phyloP scores from a whole-genome alignment of 2,797 vertebrate species.

The Etheostoma perlongum region DNA sequence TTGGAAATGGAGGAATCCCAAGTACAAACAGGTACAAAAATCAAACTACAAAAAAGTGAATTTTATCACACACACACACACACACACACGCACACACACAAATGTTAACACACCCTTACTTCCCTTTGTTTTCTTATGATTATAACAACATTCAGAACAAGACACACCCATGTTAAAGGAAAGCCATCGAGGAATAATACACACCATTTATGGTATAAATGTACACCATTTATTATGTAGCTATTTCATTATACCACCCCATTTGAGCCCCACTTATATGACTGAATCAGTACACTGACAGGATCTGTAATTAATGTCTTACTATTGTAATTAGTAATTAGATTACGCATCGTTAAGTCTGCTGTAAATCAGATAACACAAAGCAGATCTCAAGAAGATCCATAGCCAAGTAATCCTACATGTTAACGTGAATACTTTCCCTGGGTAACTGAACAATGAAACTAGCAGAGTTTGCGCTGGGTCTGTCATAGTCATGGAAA shows the following conservation, averaged over 20 bases:
- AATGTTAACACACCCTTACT: conserved; percentile 51
- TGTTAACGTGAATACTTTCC: conserved; percentile 2
- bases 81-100: conserved; percentile 9
- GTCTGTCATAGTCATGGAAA: conserved; percentile 18
- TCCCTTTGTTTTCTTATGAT: conserved; percentile 39
- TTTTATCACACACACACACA: conserved; percentile 21
- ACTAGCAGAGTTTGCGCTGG: not conserved
- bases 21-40: too few relatives aligned
- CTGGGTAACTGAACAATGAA: conserved; percentile 37
- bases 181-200: conserved; percentile 53
- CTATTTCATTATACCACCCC: not conserved
- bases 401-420: conserved; percentile 24
- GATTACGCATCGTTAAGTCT: conserved; percentile 2
- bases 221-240: not conserved
- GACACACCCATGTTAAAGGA: conserved; percentile 52
- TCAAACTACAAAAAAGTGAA: not conserved
- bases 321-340: too few relatives aligned
- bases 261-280: not conserved
- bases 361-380: not conserved
- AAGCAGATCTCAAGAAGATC: not conserved
- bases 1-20: too few relatives aligned
- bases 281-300: conserved; percentile 14
- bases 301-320: conserved; percentile 2
- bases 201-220: conserved; percentile 17
- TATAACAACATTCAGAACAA: not conserved